A percentile compares a stretch with the other conserved stretches of the same genome.
These are phyloP conservation scores for Agrilus biguttatus DNA, from an alignment of 2,888 invertebrate species.

Conservation along the genomic window DNA sequence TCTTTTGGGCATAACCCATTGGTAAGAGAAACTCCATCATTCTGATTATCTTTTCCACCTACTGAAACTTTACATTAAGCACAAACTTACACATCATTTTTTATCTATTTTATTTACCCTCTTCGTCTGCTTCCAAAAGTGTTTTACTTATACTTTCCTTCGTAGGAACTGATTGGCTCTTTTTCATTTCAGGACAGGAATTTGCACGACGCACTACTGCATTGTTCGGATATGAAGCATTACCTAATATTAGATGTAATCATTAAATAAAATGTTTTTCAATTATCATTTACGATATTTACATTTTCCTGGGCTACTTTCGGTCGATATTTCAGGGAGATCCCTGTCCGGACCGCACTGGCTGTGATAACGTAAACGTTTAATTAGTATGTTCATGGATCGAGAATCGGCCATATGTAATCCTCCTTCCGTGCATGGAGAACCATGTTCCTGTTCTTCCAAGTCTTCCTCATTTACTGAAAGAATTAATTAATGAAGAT, in stretches of 20 bases:
- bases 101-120: constrained; percentile 7
- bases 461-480: constrained; percentile 16
- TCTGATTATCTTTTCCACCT: constrained; percentile 3
- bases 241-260: constrained; percentile 2
- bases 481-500: neutral
- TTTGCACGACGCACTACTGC: constrained; percentile 42
- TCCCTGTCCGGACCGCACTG: constrained; percentile 41
- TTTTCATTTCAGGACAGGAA: constrained; percentile 50
- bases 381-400: constrained; percentile 41
- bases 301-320: constrained; percentile 33
- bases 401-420: constrained; percentile 44
- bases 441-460: constrained; percentile 36
- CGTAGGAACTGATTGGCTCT: constrained; percentile 19
- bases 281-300: constrained; percentile 5
- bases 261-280: neutral
- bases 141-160: constrained; percentile 17
- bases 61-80: neutral
- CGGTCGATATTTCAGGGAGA: constrained; percentile 22
- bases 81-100: neutral
- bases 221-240: constrained; percentile 11
- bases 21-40: neutral
- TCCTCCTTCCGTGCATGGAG: constrained; percentile 42
- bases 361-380: constrained; percentile 45
- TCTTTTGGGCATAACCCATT: constrained; percentile 1
- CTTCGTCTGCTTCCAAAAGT: constrained; percentile 30